These are phyloP conservation scores for Myrmophylax atrothorax DNA, from an alignment of 2,113 vertebrate genomes.

Conservation along the genomic window DNA sequence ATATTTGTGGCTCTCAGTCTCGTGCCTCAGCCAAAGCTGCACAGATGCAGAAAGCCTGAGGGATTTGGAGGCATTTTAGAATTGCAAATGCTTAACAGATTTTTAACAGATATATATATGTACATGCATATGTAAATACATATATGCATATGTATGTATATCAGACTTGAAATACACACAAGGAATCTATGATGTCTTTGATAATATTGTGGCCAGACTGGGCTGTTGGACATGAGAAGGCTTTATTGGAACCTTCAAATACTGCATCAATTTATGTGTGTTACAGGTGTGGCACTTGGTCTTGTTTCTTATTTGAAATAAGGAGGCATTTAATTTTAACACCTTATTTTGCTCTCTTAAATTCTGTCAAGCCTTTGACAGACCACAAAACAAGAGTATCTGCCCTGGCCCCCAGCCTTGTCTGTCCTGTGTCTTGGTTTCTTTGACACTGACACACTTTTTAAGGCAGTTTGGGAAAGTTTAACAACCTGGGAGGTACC, in stretches of 20 bases:
- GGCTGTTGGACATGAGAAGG: background rate
- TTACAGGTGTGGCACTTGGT: background rate
- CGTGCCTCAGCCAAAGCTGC: background rate
- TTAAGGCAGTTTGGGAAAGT: background rate
- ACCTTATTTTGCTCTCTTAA: background rate
- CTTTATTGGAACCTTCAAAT: background rate
- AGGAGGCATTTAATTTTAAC: background rate
- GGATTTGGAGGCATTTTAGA: background rate
- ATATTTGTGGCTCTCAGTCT: background rate
- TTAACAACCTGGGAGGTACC: background rate
- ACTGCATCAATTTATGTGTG: accelerated
- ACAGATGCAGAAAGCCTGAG: background rate
- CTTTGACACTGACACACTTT: background rate
- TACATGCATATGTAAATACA: background rate
- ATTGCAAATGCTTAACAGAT: background rate
- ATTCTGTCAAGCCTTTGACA: background rate
- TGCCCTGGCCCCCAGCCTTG: background rate
- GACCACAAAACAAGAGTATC: background rate
- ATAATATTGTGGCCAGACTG: background rate
- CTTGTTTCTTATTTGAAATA: background rate
- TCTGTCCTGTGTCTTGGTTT: background rate
- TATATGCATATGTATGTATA: background rate
- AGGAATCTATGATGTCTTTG: background rate
- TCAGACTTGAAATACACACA: background rate
- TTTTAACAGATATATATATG: background rate